Evolutionary conservation across 2,113 vertebrate species (phyloP).

Genomic region (Poeciliopsis retropinna): DNA sequence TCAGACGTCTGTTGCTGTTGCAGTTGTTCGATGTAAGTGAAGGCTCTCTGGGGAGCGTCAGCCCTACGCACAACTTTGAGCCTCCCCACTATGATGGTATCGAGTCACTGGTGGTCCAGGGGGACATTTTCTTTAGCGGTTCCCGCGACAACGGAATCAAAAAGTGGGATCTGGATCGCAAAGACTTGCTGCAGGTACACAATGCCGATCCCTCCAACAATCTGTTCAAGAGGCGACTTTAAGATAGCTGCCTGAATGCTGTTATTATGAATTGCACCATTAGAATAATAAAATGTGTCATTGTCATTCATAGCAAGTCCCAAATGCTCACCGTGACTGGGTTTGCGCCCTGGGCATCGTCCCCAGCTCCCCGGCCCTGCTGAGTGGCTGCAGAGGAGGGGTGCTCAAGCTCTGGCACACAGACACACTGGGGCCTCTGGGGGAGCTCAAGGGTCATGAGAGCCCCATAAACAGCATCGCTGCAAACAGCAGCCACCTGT

Average conservation of each 20-base stretch:
- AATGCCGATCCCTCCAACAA: neutral
- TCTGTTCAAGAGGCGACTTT: no score
- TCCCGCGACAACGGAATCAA: conserved; percentile 98
- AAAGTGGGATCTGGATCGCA: conserved; percentile 95
- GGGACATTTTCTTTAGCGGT: conserved; percentile 93
- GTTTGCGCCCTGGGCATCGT: conserved; percentile 91
- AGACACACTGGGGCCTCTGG: conserved; percentile 84
- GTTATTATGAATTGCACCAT: no score
- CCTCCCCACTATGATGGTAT: conserved; percentile 98
- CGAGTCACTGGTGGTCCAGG: conserved; percentile 92
- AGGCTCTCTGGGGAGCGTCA: conserved; percentile 89
- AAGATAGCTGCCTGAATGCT: no score
- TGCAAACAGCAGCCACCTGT: conserved; percentile 90
- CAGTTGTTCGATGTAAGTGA: conserved; percentile 97
- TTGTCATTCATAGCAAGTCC: conserved; percentile 86
- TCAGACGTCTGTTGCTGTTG: neutral
- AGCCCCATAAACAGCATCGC: conserved; percentile 95
- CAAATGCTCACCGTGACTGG: conserved; percentile 97
- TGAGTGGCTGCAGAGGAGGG: conserved; percentile 94
- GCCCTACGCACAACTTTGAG: conserved; percentile 95
- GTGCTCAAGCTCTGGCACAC: conserved; percentile 92
- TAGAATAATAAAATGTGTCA: neutral
- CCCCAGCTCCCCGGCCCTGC: conserved; percentile 81
- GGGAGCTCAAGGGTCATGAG: conserved; percentile 92
- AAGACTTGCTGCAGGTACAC: conserved; percentile 91